These are phyloP conservation scores for Balanococcus diminutus DNA, from an alignment of 2,888 invertebrate species.

Conservation along the genomic window DNA sequence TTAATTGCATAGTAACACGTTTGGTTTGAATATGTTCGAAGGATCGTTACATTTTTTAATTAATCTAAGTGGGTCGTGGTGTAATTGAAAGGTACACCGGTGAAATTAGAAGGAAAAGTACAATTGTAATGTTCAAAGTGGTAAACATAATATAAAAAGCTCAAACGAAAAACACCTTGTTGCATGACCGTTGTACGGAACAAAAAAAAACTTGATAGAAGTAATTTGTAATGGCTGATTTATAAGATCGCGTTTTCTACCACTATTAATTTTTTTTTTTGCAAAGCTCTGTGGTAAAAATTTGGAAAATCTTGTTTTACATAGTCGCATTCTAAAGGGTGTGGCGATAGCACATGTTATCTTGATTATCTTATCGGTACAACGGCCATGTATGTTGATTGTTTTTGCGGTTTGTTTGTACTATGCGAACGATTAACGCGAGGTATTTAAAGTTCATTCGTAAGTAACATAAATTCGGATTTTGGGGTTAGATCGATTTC, in stretches of 20 bases:
- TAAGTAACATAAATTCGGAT: no score
- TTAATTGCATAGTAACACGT: constrained; percentile 6
- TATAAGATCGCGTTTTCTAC: constrained; percentile 53
- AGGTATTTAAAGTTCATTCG: background rate
- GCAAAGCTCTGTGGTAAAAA: background rate
- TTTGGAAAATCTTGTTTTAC: constrained; percentile 4
- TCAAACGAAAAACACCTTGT: constrained; percentile 49
- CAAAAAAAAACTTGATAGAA: constrained; percentile 21
- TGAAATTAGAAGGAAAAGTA: constrained; percentile 6
- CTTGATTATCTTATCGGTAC: constrained; percentile 9
- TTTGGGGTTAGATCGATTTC: no score
- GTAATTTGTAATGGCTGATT: constrained; percentile 50
- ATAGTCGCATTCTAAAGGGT: constrained; percentile 4
- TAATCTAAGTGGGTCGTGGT: background rate
- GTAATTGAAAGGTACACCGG: constrained; percentile 26
- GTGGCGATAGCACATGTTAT: constrained; percentile 25
- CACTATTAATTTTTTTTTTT: constrained; percentile 50
- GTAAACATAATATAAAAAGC: constrained; percentile 30
- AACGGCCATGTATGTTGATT: background rate
- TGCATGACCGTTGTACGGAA: constrained; percentile 45
- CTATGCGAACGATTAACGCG: background rate
- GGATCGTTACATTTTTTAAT: constrained; percentile 12
- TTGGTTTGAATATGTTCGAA: background rate
- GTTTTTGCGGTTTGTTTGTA: background rate
- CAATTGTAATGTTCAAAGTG: constrained; percentile 33